These are phyloP conservation scores for Andrena marginata DNA, from an alignment of 2,888 invertebrate species.

Conservation along the genomic window DNA sequence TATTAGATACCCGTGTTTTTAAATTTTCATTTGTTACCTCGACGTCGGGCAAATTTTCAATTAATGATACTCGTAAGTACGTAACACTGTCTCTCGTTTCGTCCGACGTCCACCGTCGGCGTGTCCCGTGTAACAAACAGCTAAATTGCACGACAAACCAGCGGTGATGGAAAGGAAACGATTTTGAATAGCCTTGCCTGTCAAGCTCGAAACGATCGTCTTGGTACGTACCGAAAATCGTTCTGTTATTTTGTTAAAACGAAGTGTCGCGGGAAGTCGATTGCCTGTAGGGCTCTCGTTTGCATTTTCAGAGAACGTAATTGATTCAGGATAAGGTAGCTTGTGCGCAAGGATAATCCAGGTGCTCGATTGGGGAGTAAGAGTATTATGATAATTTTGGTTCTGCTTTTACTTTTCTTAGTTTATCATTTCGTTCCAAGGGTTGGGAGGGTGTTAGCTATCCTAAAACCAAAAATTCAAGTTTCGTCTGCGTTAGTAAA, in stretches of 20 bases:
- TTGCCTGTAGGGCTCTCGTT: too few species aligned
- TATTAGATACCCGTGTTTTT: slow-evolving; percentile 32
- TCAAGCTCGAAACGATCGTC: neutral
- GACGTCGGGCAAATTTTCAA: slow-evolving; percentile 30
- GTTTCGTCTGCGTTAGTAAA: too few species aligned
- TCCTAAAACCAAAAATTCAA: too few species aligned
- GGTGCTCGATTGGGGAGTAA: too few species aligned
- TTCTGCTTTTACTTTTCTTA: too few species aligned
- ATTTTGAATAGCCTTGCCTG: neutral
- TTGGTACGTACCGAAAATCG: neutral
- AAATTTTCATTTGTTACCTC: slow-evolving; percentile 21
- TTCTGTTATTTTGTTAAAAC: neutral
- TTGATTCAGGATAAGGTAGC: too few species aligned
- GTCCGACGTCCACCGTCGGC: neutral
- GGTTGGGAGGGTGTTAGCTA: too few species aligned
- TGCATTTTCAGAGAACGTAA: too few species aligned
- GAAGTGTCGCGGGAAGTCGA: neutral
- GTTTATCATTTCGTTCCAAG: too few species aligned
- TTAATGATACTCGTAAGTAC: slow-evolving; percentile 22
- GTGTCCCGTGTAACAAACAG: neutral
- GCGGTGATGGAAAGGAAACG: neutral
- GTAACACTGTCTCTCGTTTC: slow-evolving; percentile 1
- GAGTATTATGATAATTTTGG: too few species aligned
- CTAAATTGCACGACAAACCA: neutral
- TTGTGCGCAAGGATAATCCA: too few species aligned